Percentiles rank a stretch among this genome's conserved stretches.
These are phyloP conservation scores for Drymodes brunneopygia DNA, from an alignment of 2,113 vertebrate species.

Conservation along the genomic window DNA sequence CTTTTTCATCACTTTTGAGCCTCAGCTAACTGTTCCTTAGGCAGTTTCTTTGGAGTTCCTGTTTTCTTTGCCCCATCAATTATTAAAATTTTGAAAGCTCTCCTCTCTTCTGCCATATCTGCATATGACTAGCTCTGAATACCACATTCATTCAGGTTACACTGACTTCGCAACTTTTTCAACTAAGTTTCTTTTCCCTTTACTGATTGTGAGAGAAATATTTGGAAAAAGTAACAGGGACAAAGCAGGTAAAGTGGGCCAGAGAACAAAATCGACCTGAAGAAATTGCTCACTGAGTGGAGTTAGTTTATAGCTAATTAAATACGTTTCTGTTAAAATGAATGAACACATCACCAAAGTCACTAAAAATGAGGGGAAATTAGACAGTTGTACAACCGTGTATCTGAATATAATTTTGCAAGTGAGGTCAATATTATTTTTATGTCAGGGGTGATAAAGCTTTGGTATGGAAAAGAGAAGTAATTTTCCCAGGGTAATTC, in stretches of 20 bases:
- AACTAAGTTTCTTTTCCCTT: not conserved
- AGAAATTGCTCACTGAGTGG: not conserved
- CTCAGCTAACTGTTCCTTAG: not conserved
- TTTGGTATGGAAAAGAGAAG: not conserved
- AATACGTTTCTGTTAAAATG: not conserved
- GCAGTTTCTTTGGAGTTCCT: not conserved
- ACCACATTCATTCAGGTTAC: not conserved
- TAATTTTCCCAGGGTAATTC: not conserved
- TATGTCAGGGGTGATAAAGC: not conserved
- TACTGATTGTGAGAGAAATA: not conserved
- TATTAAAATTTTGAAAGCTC: not conserved
- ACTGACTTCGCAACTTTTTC: not conserved
- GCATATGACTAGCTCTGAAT: not conserved
- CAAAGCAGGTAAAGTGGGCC: not conserved
- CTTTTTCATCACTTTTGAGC: conserved; percentile 1
- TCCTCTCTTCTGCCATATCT: not conserved
- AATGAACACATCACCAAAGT: not conserved
- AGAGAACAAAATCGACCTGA: not conserved
- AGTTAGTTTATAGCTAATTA: not conserved
- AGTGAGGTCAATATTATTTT: not conserved
- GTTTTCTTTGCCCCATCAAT: not conserved
- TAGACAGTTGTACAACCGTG: not conserved
- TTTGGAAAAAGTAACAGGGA: not conserved
- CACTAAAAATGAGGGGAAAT: not conserved
- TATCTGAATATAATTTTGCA: not conserved